Base-by-base conservation (phyloP, 2,888 invertebrate species). In the Synergus gifuensis region DNA sequence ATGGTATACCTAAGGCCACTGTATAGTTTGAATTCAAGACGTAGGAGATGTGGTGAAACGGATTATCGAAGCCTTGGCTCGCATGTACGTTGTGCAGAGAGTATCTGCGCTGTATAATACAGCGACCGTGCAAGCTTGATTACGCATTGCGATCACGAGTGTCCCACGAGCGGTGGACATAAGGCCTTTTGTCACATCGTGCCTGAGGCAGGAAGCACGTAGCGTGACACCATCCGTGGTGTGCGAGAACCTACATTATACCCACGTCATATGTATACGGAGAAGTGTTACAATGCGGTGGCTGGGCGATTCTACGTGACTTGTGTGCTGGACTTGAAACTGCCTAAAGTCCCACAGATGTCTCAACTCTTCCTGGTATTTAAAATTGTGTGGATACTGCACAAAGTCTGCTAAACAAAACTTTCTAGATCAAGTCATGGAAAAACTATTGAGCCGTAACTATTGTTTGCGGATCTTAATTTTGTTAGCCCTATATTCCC, bases 191-290 rank as follows among this genome's bases (percentile, higher is more conserved):
- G 90, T 89, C 86, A 86, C 87, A 85, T 87, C 86, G 85, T 87
- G 87, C 87, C 89, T 87, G 87, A 87, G 89, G 90, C 91, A 91
- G 91, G 91, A 90, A 90, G 90, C 90, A 89, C 91, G 91, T 91
- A 91, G 91, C 90, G 89, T 91, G 90, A 91, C 91, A 90, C 90
- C 89, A 86, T 88, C 82, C 84, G 83, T 78, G 84, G 82, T 77
- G 79, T 54, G 85, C 67, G 83, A 83, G 85, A 82, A 83, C 84
- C 84, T 83, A 84, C 85, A 85, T 85, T 87, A 87, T 87, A 87
- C 82, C 82, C 78, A 79, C 85, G 86, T 86, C 87, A 86, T 85
- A 86, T 85, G 86, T 87, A 87, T 86, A 86, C 78, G 79, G 78
- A 64, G 78, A 79, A 81, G 83, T 80, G 87, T 89, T 86, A 88